Base-by-base conservation (phyloP, 2,888 invertebrate species). In the Schrankia costaestrigalis region DNA sequence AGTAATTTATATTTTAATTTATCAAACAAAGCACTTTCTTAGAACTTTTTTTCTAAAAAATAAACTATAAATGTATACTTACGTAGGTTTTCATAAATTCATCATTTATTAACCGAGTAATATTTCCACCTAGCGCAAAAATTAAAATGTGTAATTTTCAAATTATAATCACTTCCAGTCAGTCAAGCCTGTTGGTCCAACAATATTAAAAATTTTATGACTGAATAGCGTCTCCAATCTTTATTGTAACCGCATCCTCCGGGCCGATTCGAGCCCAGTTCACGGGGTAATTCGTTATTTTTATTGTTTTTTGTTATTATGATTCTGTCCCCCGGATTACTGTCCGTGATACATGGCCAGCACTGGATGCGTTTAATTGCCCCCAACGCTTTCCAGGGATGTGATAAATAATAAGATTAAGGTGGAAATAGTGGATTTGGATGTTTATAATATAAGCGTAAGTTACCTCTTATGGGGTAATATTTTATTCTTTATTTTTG, bases 221-320 rank as follows among this genome's bases (percentile, higher is more conserved):
- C 13, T 0, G 2, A 44, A 46, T 5, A 31, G 0, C 56, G 31
- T 52, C 72, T 78, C 78, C 66, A 70, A 37, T 0, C 2, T 15
- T 11, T 15, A 13, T 52, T 13, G 31, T 63, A 41, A 42, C 22
- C 33, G 36, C 54, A 52, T 64, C 64, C 71, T 71, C 68, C 52
- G 63, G 66, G 69, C 77, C 77, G 64, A 79, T 78, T 71, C 80
- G 52, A 72, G 74, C 77, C 61, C 70, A 78, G 80, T 82, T 78
- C 83, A 70, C 78, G 77, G 78, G 71, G 82, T 81, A 80, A 86
- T 87, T 80, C 82, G 82, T 87, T 87, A 87, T 84, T 87, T 87
- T 87, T 86, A 86, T 87, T 85, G 85, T 86, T 87, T 86, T 86
- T 86, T 85, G 83, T 87, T 87, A 86, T 86, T 86, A 86, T 86